Evolutionary conservation across 2,888 invertebrate genomes (phyloP).

Genomic region (Euplexia lucipara): DNA sequence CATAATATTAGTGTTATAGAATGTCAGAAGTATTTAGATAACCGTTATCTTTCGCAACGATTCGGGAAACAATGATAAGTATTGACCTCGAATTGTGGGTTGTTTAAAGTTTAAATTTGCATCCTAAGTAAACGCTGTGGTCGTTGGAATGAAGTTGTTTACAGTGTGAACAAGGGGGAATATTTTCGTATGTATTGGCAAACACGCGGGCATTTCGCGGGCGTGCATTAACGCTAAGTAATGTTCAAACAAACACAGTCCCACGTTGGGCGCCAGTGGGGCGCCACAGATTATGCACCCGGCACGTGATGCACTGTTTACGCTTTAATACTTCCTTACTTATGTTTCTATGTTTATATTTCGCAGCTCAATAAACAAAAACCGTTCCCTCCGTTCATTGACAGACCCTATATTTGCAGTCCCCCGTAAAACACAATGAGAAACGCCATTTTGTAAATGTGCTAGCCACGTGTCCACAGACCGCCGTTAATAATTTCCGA

Average conservation of each 20-base stretch:
- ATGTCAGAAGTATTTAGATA: slow-evolving; percentile 69
- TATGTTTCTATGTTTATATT: slow-evolving; percentile 78
- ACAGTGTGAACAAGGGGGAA: slow-evolving; percentile 64
- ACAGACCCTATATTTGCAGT: slow-evolving; percentile 40
- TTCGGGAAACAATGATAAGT: slow-evolving; percentile 72
- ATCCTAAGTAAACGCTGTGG: slow-evolving; percentile 71
- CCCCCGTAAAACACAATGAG: slow-evolving; percentile 17
- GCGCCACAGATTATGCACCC: slow-evolving; percentile 61
- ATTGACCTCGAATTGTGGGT: slow-evolving; percentile 63
- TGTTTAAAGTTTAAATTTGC: slow-evolving; percentile 58
- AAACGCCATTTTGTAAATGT: slow-evolving; percentile 48
- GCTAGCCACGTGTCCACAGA: slow-evolving; percentile 60
- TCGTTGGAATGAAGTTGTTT: slow-evolving; percentile 66
- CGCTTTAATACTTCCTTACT: slow-evolving; percentile 67
- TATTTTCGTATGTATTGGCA: slow-evolving; percentile 63
- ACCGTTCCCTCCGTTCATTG: slow-evolving; percentile 37
- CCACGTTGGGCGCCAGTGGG: slow-evolving; percentile 70
- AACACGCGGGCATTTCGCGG: slow-evolving; percentile 71
- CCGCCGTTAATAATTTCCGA: slow-evolving; percentile 58
- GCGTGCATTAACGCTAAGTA: slow-evolving; percentile 69
- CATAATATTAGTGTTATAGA: slow-evolving; percentile 76
- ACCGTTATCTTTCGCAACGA: slow-evolving; percentile 71
- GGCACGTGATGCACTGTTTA: slow-evolving; percentile 68
- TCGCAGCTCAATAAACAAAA: slow-evolving; percentile 73
- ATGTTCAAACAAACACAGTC: slow-evolving; percentile 69